Evolutionary conservation across 2,113 vertebrate species (phyloP).

Genomic region (Paradisaea rubra): DNA sequence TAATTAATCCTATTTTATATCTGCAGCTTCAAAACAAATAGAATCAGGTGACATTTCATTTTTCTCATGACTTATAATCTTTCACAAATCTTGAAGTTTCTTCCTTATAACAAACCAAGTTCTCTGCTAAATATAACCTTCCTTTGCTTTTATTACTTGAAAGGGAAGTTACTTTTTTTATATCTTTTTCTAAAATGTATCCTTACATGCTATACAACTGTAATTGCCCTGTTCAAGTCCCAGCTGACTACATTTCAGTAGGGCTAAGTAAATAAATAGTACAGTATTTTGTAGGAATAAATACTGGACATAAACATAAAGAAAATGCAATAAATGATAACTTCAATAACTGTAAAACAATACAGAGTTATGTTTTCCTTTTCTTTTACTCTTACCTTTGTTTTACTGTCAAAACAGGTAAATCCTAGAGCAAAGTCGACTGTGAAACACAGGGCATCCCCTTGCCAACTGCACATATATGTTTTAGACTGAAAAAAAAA

Average conservation of each 20-base stretch:
- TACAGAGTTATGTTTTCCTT: background rate
- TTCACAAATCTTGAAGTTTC: background rate
- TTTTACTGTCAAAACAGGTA: conserved; percentile 83
- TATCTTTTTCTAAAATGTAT: background rate
- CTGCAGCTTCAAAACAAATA: background rate
- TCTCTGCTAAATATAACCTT: background rate
- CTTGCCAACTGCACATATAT: conserved; percentile 87
- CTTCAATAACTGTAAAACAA: background rate
- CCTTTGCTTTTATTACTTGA: background rate
- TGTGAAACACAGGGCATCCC: conserved; percentile 81
- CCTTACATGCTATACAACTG: background rate
- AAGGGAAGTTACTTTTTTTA: background rate
- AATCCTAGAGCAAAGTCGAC: conserved; percentile 87
- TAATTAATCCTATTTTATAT: background rate
- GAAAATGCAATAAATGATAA: background rate
- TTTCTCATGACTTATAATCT: background rate
- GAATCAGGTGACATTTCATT: background rate
- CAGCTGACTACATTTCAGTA: background rate
- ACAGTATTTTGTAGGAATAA: background rate
- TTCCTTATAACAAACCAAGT: background rate
- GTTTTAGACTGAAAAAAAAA: conserved; percentile 81
- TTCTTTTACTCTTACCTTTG: conserved; percentile 75
- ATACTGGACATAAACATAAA: background rate
- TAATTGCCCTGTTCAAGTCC: background rate
- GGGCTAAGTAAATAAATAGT: background rate